Evolutionary conservation across 2,888 invertebrate genomes (phyloP), one percentile per base, ranked within the genome.

Genomic region (Trachelus tabidus): DNA sequence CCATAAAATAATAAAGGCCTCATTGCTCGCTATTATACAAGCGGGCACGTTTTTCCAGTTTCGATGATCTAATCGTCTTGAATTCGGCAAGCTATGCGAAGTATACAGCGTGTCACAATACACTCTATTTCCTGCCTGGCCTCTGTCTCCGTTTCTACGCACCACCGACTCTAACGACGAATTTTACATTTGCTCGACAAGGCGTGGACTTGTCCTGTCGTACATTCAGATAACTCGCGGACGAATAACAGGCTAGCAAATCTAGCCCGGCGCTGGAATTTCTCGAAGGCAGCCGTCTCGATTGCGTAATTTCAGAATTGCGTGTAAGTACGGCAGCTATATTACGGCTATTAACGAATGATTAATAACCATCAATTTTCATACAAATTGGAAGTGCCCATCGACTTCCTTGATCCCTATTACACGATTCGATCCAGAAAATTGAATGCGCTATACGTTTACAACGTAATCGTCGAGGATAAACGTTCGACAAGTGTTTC

Each of bases 101-200:
- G 76, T 68, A 79, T 75, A 76, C 76, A 77, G 79, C 78, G 81
- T 79, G 79, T 80, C 79, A 78, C 80, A 77, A 73, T 77, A 73
- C 78, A 79, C 80, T 81, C 81, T 81, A 77, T 79, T 81, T 82
- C 80, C 81, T 77, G 81, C 80, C 75, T 35, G 78, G 75, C 77
- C 77, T 77, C 69, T 40, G 73, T 73, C 69, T 76, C 71, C 33
- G 71, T 76, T 73, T 76, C 76, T 75, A 76, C 75, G 75, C 73
- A 78, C 76, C 76, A 78, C 56, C 56, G 56, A 23, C 56, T 56
- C 6, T 56, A 56, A 56, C 56, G 56, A 56, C 56, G 23, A 56
- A 56, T 56, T 56, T 56, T 23, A 56, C 56, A 56, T 56, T 56
- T 56, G 56, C 56, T 9, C 56, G 56, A 56, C 56, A 56, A 56